Evolutionary conservation across 1,140 invertebrate species (phyloP), one percentile per base, ranked within the genome.

Genomic region (Anoplophora glabripennis): DNA sequence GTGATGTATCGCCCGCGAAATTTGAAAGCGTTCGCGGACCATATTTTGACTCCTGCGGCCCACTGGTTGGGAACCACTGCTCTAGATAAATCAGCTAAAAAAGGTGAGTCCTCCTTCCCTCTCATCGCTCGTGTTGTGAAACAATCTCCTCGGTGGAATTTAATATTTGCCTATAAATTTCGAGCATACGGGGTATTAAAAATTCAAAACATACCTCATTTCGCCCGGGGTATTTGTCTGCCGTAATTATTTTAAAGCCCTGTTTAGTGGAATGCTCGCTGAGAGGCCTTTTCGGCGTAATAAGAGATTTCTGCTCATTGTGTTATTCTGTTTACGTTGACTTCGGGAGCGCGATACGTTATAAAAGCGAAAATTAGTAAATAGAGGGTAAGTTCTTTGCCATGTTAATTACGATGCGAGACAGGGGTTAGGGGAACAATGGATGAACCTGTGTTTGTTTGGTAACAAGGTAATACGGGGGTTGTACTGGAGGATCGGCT

Each of bases 301-400:
- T 17, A 42, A 46, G 44, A 46, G 44, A 46, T 46, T 46, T 28
- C 44, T 15, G 28, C 44, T 46, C 44, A 46, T 46, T 46, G 44
- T 46, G 10, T 46, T 46, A 46, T 46, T 46, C 44, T 28, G 44
- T 46, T 46, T 46, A 18, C 28, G 44, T 18, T 46, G 44, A 46
- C 18, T 46, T 18, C n/a, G 17, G 44, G 5, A 28, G 21, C 21
- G 21, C 21, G 21, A 28, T 28, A 28, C 21, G 5, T 28, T 28
- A 28, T 28, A 28, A 28, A 28, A 28, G 21, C 21, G 21, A 28
- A 28, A 28, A 28, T 28, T 28, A 28, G 21, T 28, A 28, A 28
- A 28, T 28, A 28, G 21, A 28, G 21, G 21, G 21, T 28, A 28
- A 28, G 21, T 28, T 28, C 21, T 28, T 28, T 28, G 21, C 21